Conservation (phyloP, 2,113 vertebrate genomes). For the Crotalus horridus region DNA sequence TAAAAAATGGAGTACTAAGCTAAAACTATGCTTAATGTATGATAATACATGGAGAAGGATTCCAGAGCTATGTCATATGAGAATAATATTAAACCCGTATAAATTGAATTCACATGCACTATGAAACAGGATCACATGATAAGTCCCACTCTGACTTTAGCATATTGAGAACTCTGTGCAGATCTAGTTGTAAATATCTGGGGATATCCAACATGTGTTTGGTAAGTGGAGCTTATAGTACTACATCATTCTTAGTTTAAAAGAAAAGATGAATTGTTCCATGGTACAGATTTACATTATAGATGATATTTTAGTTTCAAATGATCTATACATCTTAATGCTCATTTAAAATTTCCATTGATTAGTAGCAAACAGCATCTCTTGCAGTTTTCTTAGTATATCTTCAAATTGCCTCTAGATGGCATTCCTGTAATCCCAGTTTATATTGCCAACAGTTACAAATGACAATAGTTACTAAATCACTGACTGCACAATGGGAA, state of each 20-base stretch:
- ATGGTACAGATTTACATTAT: not conserved
- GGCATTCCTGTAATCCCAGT: not conserved
- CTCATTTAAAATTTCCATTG: not conserved
- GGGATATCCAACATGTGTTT: not conserved
- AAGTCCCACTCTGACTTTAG: not conserved
- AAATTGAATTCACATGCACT: not conserved
- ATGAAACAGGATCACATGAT: not conserved
- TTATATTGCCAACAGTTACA: not conserved
- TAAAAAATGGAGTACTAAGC: not conserved
- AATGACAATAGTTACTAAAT: not conserved
- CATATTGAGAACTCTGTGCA: not conserved
- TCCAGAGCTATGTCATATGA: not conserved
- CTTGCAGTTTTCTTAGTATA: not conserved
- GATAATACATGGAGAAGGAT: not conserved
- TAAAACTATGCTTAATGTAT: not conserved
- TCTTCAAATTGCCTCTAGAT: not conserved
- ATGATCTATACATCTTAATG: not conserved
- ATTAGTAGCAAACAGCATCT: not conserved
- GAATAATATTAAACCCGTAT: not conserved
- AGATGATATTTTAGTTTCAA: not conserved
- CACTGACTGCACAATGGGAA: not conserved
- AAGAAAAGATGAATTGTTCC: not conserved
- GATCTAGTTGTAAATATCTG: not conserved
- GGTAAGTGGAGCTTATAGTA: not conserved
- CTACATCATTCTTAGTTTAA: not conserved